A percentile compares a stretch with the other conserved stretches of the same genome.
Conservation (phyloP, 2,113 vertebrate genomes). For the Gobio gobio region DNA sequence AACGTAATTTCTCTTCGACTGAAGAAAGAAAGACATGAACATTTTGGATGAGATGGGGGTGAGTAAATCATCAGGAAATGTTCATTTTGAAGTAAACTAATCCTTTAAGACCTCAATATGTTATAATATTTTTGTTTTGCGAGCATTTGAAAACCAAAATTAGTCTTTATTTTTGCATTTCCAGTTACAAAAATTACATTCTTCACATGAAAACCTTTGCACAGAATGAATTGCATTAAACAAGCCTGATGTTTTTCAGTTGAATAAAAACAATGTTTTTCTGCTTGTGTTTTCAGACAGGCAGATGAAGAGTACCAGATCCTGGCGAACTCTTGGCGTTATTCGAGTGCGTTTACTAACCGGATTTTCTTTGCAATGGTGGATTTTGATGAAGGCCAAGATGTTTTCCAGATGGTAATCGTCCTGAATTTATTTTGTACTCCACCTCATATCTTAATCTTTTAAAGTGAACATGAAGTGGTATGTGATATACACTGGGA, state of each 20-base stretch:
- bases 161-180: not conserved
- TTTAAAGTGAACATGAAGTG: not conserved
- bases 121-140: no score
- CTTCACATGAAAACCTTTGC: not conserved
- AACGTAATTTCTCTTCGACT: no score
- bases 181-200: not conserved
- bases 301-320: conserved; percentile 98
- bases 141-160: not conserved
- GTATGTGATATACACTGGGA: no score
- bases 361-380: conserved; percentile 95
- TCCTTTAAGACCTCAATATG: no score
- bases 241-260: not conserved
- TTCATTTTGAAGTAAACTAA: no score
- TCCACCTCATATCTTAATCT: not conserved
- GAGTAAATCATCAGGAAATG: no score
- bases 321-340: conserved; percentile 96
- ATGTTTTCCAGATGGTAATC: conserved; percentile 97
- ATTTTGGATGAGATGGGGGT: no score
- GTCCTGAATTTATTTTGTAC: not conserved
- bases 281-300: conserved; percentile 76
- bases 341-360: conserved; percentile 94
- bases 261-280: not conserved
- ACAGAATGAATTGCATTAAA: not conserved
- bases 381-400: conserved; percentile 97
- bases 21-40: no score